Percentiles rank a stretch among this genome's conserved stretches.
Conservation (phyloP, 92 coral and sea anemone species). For the Umimayanthus chanpuru region DNA sequence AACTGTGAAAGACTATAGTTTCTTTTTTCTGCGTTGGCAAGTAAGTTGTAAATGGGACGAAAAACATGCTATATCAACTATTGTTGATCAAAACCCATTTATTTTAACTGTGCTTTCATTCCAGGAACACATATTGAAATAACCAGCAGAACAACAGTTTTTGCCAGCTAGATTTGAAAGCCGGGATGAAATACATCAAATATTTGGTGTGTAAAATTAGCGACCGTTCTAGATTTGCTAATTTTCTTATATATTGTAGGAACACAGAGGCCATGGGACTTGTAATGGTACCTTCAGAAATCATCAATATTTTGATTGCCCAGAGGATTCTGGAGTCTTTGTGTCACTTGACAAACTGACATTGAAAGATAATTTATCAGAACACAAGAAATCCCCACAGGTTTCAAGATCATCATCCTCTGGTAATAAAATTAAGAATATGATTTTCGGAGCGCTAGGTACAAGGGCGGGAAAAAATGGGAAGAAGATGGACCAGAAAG, state of each 20-base stretch:
- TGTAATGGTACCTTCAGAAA: conserved; percentile 72
- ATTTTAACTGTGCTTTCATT: too few relatives aligned
- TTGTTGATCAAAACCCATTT: too few relatives aligned
- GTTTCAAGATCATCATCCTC: conserved; percentile 8
- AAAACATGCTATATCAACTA: too few relatives aligned
- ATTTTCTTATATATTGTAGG: conserved; percentile 32
- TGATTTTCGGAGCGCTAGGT: not conserved
- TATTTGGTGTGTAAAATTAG: too few relatives aligned
- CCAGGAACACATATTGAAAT: too few relatives aligned
- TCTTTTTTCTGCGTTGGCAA: too few relatives aligned
- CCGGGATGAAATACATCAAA: too few relatives aligned
- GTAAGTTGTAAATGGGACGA: too few relatives aligned
- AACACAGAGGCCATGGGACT: conserved; percentile 61
- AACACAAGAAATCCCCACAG: conserved; percentile 40
- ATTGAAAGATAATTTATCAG: conserved; percentile 40
- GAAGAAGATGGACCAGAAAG: conserved; percentile 5
- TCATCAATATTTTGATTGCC: conserved; percentile 61
- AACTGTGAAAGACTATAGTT: too few relatives aligned
- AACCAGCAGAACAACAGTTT: too few relatives aligned
- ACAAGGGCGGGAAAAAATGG: conserved; percentile 32
- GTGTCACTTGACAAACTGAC: conserved; percentile 80
- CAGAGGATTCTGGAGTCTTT: conserved; percentile 80
- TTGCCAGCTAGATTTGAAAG: too few relatives aligned
- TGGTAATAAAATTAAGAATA: conserved; percentile 18
- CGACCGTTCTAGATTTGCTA: too few relatives aligned